Evolutionary conservation across 2,797 vertebrate genomes (phyloP), one percentile per base, ranked within the genome.

Genomic region (Tapirus indicus): DNA sequence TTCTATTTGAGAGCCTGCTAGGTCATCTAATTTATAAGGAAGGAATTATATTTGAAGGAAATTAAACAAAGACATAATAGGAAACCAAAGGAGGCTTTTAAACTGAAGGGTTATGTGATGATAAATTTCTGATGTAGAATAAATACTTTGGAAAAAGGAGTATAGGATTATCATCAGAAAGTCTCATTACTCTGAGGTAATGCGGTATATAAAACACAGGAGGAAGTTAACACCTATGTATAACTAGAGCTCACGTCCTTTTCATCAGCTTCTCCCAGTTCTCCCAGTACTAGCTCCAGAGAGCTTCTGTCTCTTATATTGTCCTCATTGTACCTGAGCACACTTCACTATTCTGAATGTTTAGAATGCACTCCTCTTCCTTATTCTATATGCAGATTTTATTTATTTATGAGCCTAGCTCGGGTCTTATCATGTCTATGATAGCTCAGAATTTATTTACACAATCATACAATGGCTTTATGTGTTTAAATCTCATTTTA

Each of bases 401-500:
- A 77, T 74, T 90, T 95, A 71, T 77, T 88, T 88, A 79, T 68
- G 20, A 95, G 27, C 29, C 6, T 47, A 69, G 25, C 16, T 91
- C 54, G 25, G 27, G 21, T 54, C 38, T 75, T 75, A 47, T 29
- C 54, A 85, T 92, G 1, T 69, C 13, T 78, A 21, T 41, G 60
- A 44, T 66, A 84, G 11, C 2, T 89, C 52, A 85, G 21, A 95
- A 44, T 71, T 82, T 80, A 78, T 72, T 94, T 94, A 66, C 4
- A 58, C 21, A 72, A 13, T 41, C 27, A 91, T 78, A 3, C 44
- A 35, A 44, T 75, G 44, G 49, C 10, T 66, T 83, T 87, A 66
- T 52, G 6, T 58, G 96, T 58, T 68, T 87, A 94, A 83, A 83
- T 79, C 20, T 62, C 18, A 79, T 90, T 95, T 83, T 68, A 25